phyloP scores from a whole-genome alignment of 1,140 invertebrate species.

The Hormaphis cornu region DNA sequence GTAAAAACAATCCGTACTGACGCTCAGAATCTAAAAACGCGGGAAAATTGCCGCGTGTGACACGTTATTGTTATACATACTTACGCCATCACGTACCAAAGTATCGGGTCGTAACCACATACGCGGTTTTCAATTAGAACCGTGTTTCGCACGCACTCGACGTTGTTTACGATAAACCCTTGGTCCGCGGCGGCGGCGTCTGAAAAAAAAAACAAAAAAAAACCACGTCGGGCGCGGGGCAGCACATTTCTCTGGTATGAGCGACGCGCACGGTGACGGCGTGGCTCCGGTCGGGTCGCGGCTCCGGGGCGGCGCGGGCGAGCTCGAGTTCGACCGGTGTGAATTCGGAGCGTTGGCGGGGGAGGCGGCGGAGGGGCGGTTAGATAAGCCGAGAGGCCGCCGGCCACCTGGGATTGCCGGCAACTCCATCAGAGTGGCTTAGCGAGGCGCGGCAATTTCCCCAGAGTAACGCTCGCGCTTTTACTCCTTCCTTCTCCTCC shows the following conservation, averaged over 20 bases:
- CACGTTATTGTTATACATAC: too few species aligned
- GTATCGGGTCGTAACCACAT: background rate
- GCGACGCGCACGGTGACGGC: background rate
- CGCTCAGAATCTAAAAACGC: too few species aligned
- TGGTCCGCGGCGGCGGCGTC: background rate
- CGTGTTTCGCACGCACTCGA: conserved; percentile 4
- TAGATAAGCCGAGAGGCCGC: conserved; percentile 30
- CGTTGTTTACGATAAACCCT: conserved; percentile 3
- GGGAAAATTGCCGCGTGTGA: too few species aligned
- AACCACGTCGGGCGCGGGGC: background rate
- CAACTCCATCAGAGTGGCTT: conserved; percentile 32
- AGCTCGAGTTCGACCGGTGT: conserved; percentile 17
- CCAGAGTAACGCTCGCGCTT: conserved; percentile 28
- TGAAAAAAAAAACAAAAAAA: background rate
- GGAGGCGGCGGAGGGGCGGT: background rate
- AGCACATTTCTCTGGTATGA: conserved; percentile 12
- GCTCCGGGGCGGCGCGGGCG: background rate
- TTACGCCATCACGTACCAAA: too few species aligned
- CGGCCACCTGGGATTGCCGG: conserved; percentile 30
- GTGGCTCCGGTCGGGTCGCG: background rate
- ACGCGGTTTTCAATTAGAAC: background rate
- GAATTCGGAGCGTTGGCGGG: background rate
- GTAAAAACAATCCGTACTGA: too few species aligned
- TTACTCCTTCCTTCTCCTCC: background rate
- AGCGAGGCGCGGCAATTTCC: conserved; percentile 31